phyloP scores from a whole-genome alignment of 2,888 invertebrate genomes.

The Teleogryllus oceanicus region DNA sequence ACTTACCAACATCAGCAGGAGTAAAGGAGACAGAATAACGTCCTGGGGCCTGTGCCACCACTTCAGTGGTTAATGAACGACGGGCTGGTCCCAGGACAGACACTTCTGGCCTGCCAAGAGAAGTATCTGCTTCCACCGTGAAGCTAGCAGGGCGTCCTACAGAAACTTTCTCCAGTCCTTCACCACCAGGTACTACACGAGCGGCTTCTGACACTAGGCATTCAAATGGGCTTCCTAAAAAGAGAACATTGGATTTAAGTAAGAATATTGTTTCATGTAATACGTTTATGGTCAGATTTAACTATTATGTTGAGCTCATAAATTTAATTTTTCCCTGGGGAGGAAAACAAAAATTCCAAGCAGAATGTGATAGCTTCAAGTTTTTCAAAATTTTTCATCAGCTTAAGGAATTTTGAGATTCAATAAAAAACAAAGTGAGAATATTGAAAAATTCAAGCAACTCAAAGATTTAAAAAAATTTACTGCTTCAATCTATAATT shows the following conservation, averaged over 20 bases:
- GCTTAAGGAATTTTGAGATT: no score
- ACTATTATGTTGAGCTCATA: neutral
- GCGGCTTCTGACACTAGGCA: slow-evolving; percentile 78
- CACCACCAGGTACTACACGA: slow-evolving; percentile 74
- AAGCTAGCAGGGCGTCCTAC: slow-evolving; percentile 81
- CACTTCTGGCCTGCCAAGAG: slow-evolving; percentile 63
- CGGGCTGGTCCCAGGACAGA: slow-evolving; percentile 75
- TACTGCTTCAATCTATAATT: no score
- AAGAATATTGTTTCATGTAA: no score
- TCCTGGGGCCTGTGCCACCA: slow-evolving; percentile 37
- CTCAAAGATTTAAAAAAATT: no score
- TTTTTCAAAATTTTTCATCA: no score
- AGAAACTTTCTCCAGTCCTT: slow-evolving; percentile 77
- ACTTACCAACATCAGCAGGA: slow-evolving; percentile 78
- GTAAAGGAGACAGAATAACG: slow-evolving; percentile 59
- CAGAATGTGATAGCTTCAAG: no score
- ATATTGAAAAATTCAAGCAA: no score
- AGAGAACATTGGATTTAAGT: neutral
- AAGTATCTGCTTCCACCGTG: slow-evolving; percentile 79
- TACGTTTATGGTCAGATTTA: neutral
- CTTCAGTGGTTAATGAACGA: slow-evolving; percentile 66
- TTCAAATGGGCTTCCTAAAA: slow-evolving; percentile 73
- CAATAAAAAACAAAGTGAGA: no score
- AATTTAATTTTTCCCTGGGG: no score
- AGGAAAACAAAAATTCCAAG: no score